Base-by-base conservation (phyloP, 2,113 vertebrate species). In the Coreoperca whiteheadi region DNA sequence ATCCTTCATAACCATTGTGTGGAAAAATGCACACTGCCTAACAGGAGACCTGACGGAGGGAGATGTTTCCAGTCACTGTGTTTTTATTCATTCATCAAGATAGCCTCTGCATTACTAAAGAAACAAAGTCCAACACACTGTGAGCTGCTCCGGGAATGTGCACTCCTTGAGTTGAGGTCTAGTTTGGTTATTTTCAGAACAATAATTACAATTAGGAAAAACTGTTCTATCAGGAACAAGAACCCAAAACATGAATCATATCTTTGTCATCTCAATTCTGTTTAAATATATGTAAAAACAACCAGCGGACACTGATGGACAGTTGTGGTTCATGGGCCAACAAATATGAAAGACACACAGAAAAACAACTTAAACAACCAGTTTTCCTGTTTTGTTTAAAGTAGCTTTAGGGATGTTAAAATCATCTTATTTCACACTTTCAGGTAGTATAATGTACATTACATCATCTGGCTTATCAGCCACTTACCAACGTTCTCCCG, bases 1-100 rank as follows among this genome's bases (percentile, higher is more conserved):
- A 94, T 91, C 89, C 86, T 74, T 66, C 79, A 57, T 21, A 79
- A 78, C 76, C 53, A 78, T 63, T 86, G 82, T 88, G 81, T 69
- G 73, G 56, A 86, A 74, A 89, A 92, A 89, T 28, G 84, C 30
- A 81, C 57, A 77, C 64, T 61, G 69, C 21, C 34, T 20, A 72
- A 61, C 57, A 73, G 72, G 30, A 41, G 20, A 79, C 37, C 69
- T 66, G 75, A 63, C 67, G 16, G 68, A 60, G 28, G 51, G 23
- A 61, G 56, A 81, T 85, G 78, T 61, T 77, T 83, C 53, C 65
- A 74, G 54, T 65, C 57, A 71, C 39, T 54, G 25, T 79, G 73
- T 81, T 89, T 91, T 85, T 64, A 79, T 41, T 46, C 30, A 51
- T 85, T 83, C 60, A 71, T 81, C 82, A 76, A 82, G 77, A 85